Evolutionary conservation across 2,113 vertebrate species (phyloP).

Genomic region (Myxocyprinus asiaticus): DNA sequence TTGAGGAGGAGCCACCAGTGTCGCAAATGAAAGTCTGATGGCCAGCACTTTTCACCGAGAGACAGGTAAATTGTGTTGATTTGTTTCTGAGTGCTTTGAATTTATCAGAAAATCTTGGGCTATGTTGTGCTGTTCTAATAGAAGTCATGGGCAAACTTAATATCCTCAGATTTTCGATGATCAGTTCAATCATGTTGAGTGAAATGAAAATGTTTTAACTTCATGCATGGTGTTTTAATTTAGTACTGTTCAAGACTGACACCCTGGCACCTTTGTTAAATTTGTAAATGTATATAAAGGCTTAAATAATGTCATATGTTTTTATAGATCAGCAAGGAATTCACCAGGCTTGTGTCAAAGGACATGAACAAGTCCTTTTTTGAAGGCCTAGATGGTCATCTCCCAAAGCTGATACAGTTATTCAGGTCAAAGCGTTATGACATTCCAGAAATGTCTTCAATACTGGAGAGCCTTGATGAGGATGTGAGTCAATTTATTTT

Average conservation of each 20-base stretch:
- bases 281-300: conserved; percentile 15
- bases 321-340: conserved; percentile 41
- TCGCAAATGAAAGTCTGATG: conserved; percentile 14
- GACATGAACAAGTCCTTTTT: conserved; percentile 22
- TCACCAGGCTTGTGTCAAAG: conserved; percentile 41
- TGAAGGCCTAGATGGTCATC: conserved; percentile 21
- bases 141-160: background rate
- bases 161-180: background rate
- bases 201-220: background rate
- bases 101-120: background rate
- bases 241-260: background rate
- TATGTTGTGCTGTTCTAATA: background rate
- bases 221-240: background rate
- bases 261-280: background rate
- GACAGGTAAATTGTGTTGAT: conserved; percentile 30
- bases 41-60: conserved; percentile 30
- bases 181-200: background rate
- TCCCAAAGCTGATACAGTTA: conserved; percentile 17
- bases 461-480: too few relatives aligned
- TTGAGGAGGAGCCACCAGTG: conserved; percentile 43
- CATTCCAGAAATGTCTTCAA: too few relatives aligned
- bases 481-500: too few relatives aligned
- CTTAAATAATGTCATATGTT: background rate
- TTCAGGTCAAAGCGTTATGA: background rate
- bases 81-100: background rate